Evolutionary conservation across 92 coral and sea anemone species (phyloP).

Genomic region (Porites rus): DNA sequence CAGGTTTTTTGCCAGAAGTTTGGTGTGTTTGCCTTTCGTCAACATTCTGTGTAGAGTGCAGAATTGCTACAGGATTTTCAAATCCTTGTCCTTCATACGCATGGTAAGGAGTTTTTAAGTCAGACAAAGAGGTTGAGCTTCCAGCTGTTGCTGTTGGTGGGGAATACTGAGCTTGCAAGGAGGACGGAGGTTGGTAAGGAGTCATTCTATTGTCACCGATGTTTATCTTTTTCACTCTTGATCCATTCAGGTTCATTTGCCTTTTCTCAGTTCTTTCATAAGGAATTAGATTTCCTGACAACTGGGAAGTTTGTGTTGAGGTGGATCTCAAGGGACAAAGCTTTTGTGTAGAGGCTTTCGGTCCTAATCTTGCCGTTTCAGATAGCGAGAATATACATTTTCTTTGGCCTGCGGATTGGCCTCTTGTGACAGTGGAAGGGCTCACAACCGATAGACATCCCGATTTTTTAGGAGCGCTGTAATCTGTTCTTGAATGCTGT

Average conservation of each 20-base stretch:
- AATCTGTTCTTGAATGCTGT: neutral
- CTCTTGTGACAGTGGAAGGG: neutral
- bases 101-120: neutral
- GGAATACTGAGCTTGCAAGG: neutral
- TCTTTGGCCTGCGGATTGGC: neutral
- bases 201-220: neutral
- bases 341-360: neutral
- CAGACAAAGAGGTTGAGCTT: neutral
- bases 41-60: neutral
- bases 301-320: neutral
- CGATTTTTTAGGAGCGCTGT: neutral
- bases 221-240: neutral
- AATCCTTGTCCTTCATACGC: neutral
- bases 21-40: neutral
- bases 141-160: neutral
- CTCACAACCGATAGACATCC: neutral
- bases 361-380: slow-evolving; percentile 1
- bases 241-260: neutral
- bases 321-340: neutral
- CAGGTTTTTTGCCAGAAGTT: neutral
- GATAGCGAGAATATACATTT: neutral
- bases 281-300: neutral
- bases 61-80: neutral
- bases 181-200: neutral
- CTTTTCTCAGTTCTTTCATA: neutral